phyloP scores from a whole-genome alignment of 2,797 vertebrate species.

The Lates japonicus region DNA sequence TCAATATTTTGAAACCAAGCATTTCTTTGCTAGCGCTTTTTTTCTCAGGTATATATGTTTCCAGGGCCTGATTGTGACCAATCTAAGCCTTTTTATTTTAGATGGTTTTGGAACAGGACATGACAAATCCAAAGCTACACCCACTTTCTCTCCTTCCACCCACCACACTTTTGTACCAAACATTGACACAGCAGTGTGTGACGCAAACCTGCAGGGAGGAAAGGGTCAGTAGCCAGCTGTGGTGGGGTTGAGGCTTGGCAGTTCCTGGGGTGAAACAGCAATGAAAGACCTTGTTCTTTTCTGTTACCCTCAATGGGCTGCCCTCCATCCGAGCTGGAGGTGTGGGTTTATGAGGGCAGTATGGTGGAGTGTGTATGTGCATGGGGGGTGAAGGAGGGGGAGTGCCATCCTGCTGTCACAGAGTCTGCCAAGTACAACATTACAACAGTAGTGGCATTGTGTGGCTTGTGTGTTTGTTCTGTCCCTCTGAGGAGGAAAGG shows the following conservation, averaged over 20 bases:
- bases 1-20: slow-evolving; percentile 64
- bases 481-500: slow-evolving; percentile 64
- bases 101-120: slow-evolving; percentile 65
- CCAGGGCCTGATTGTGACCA: slow-evolving; percentile 55
- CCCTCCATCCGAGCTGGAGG: slow-evolving; percentile 59
- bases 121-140: slow-evolving; percentile 61
- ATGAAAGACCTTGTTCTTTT: slow-evolving; percentile 82
- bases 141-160: slow-evolving; percentile 55
- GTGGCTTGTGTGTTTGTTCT: slow-evolving; percentile 71
- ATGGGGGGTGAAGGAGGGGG: slow-evolving; percentile 9
- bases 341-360: slow-evolving; percentile 59
- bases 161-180: slow-evolving; percentile 59
- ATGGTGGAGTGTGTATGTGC: slow-evolving; percentile 33
- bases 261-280: slow-evolving; percentile 69
- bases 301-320: slow-evolving; percentile 63
- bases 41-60: slow-evolving; percentile 61
- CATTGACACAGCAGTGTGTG: slow-evolving; percentile 70
- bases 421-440: slow-evolving; percentile 82
- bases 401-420: slow-evolving; percentile 69
- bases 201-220: slow-evolving; percentile 66
- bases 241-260: slow-evolving; percentile 73
- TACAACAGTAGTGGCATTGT: slow-evolving; percentile 83
- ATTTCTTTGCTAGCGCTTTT: slow-evolving; percentile 42
- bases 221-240: slow-evolving; percentile 74
- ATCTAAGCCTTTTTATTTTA: slow-evolving; percentile 51